Evolutionary conservation across 37 sponge, comb jelly and placozoan species (phyloP), one percentile per base, ranked within the genome.

Genomic region (Aphrocallistes beatrix): DNA sequence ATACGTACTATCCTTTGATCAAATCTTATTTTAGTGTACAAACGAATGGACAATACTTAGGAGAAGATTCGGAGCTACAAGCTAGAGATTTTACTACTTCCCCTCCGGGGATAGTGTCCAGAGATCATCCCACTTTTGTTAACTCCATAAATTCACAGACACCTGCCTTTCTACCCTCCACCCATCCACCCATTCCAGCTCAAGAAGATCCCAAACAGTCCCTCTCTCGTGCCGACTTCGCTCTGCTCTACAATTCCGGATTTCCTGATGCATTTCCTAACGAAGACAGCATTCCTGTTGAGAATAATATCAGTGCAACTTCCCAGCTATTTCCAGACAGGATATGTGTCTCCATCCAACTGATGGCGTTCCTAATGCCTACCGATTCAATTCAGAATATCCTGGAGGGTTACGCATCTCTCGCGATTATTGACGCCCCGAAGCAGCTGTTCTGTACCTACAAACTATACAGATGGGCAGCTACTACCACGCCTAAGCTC

Each of bases 361-460:
- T 60, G 3, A 60, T 60, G 75, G 75, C 75, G n/a, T 60, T 60
- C n/a, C 75, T 25, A 60, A 25, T 60, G 34, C 75, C 75, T 3
- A 19, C 34, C n/a, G n/a, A 60, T 60, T 30, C 75, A 3, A 60
- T 13, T 25, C 28, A 60, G 75, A 60, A 60, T 13, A 60, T 60
- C n/a, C 75, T 60, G n/a, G 75, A 60, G n/a, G 75, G 75, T 8
- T 60, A 19, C 75, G 25, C 75, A 3, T 60, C 75, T 13, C 75
- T 60, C 34, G 75, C 75, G 3, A 3, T 60, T 8, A 25, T 60
- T 60, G 75, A 60, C 3, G 75, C 75, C 3, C 75, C 75, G n/a
- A 60, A 60, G n/a, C 75, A 60, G 34, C 28, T 60, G n/a, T 60
- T 60, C 75, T 60, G 75, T 13, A 60, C 75, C 34, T 60, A 60